Evolutionary conservation across 2,797 vertebrate genomes (phyloP), one percentile per base, ranked within the genome.

Genomic region (Babyrousa celebensis): DNA sequence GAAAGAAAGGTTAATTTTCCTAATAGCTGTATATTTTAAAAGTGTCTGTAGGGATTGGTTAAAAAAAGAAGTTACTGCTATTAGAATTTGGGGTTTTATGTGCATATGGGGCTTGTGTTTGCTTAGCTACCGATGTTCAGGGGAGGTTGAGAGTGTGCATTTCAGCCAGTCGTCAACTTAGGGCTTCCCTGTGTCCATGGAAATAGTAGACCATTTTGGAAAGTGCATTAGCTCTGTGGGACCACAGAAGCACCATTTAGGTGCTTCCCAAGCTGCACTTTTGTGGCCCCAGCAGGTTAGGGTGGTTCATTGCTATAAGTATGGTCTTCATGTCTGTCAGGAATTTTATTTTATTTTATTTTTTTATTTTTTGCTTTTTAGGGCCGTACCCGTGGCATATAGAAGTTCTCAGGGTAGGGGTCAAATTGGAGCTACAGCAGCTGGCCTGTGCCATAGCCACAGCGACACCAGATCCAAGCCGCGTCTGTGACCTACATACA

Each of bases 1-100:
- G 83, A 87, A 94, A 94, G 84, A 29, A 74, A 70, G 95, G 88
- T 5, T 2, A 21, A 67, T 91, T 74, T 93, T 89, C 54, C 74
- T 80, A 60, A 58, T 83, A 83, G n/a, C 95, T 91, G 17, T 11
- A 12, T 27, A 1, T 29, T 82, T 71, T 36, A 14, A 54, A 70
- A 70, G 52, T 20, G 0, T 77, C 93, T 48, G 60, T 27, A 58
- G 71, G 65, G 67, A 29, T 23, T 29, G 36, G 56, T 62, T 56
- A 40, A 12, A 58, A 12, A 60, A 25, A 52, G 21, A 14, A 9
- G 74, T 43, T 5, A 16, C 56, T 21, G 8, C 52, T 7, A 12
- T 43, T 72, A 18, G 70, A 27, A 32, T 82, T 21, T 32, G 65
- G 29, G 56, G 27, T 70, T 56, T 85, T 3, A 1, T 1, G 0